Evolutionary conservation across 2,113 vertebrate species (phyloP), one percentile per base, ranked within the genome.

Genomic region (Apodemus speciosus): DNA sequence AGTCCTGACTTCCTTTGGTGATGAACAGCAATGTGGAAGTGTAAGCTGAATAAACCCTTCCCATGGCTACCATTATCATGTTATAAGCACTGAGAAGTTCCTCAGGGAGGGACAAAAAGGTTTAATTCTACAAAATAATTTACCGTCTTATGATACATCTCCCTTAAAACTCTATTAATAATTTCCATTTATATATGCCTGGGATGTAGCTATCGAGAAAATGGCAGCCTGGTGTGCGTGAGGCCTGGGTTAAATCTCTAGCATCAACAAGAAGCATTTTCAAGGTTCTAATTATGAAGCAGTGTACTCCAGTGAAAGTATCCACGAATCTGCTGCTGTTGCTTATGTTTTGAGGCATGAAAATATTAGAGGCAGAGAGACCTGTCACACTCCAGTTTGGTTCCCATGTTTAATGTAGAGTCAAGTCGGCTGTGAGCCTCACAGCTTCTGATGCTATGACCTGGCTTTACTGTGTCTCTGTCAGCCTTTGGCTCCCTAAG

Each of bases 71-170:
- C 68, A n/a, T 40, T 92, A 58, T 16, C 4, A 38, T 49, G 20
- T 49, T 83, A 79, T 14, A 89, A 83, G n/a, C 4, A 49, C 92
- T 89, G 40, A 60, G 10, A 88, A 71, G 6, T 77, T 49, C 15
- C 76, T 15, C 9, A 49, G 9, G 68, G 49, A 62, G 53, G 72
- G 46, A 80, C 51, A 35, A 80, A 77, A 9, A 66, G 43, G 3
- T 72, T 86, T 92, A 79, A 49, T 83, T 92, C 86, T 93, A 92
- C 27, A 75, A 81, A 75, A 86, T 76, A 88, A 69, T 35, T 71
- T 77, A 9, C 6, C 69, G 16, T 7, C 6, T 71, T 90, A 21
- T 51, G 62, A 90, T 71, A 62, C 1, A 16, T 43, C 62, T 14
- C 15, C 8, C 8, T 62, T 83, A 86, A 72, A 90, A 40, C 13